Evolutionary conservation across 2,113 vertebrate genomes (phyloP), one percentile per base, ranked within the genome.

Genomic region (Protobothrops mucrosquamatus): DNA sequence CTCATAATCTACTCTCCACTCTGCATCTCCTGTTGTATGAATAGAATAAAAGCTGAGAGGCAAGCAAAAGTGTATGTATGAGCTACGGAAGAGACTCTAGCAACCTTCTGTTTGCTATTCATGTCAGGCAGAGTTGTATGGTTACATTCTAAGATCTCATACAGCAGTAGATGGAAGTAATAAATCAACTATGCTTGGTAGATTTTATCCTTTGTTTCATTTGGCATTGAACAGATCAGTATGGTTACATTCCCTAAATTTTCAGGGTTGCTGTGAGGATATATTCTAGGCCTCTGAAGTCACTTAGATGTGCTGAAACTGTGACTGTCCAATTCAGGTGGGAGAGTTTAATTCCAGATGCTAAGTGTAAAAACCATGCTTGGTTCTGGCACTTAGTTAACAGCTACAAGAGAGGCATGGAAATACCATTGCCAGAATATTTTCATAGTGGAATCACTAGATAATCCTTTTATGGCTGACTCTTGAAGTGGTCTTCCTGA

Each of bases 161-260:
- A 23, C 54, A 26, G 12, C 22, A 48, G 15, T 55, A 92, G 56
- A 89, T 85, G 87, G 34, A 89, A 26, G 61, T 15, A 88, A 51
- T 11, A 92, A 46, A 89, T 43, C 64, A 85, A 20, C 26, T 81
- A 24, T 81, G 61, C 52, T 92, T 85, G 52, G 39, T 57, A n/a
- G 52, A 92, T n/a, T 89, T 89, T 20, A 69, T 9, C 61, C 52
- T 89, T 89, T 89, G 24, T 94, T 91, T 52, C 92, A 1, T 8
- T 56, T 92, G 6, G 15, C 51, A 29, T 93, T 94, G 0, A 1
- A 22, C 94, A 52, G 54, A 48, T 93, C 61, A 15, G 81, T 94
- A 81, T 11, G 87, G 95, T 89, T 89, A 89, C 93, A 1, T 92
- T 93, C 15, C 94, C 69, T 59, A 95, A 90, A 89, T 14, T 2